These are phyloP conservation scores for Clistopyga incitator DNA, from an alignment of 2,888 invertebrate species.

Conservation along the genomic window DNA sequence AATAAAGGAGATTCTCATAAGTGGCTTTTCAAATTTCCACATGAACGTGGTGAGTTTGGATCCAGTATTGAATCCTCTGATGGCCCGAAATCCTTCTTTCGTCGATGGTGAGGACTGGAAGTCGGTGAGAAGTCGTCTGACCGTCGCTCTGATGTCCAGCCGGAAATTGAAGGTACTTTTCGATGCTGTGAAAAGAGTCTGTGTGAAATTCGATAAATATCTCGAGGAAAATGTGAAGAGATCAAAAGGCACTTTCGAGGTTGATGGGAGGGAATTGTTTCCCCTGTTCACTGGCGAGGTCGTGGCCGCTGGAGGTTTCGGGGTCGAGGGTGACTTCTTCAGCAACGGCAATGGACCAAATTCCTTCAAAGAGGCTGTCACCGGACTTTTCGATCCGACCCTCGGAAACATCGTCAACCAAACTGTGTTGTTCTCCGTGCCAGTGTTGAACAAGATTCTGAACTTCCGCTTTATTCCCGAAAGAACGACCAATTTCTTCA, in stretches of 20 bases:
- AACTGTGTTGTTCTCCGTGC: slow-evolving; percentile 63
- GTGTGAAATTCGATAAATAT: slow-evolving; percentile 70
- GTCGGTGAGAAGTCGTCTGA: slow-evolving; percentile 47
- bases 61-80: slow-evolving; percentile 70
- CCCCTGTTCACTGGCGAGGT: slow-evolving; percentile 74
- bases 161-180: slow-evolving; percentile 72
- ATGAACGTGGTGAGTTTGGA: slow-evolving; percentile 66
- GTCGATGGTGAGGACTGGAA: slow-evolving; percentile 74
- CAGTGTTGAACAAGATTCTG: slow-evolving; percentile 58
- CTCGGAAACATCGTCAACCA: slow-evolving; percentile 53
- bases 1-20: slow-evolving; percentile 73
- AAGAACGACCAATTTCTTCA: slow-evolving; percentile 72
- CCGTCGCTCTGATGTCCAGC: slow-evolving; percentile 52
- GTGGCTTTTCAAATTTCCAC: slow-evolving; percentile 75
- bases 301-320: slow-evolving; percentile 73
- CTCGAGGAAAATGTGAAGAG: slow-evolving; percentile 22
- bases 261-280: slow-evolving; percentile 73
- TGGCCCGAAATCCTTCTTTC: slow-evolving; percentile 76
- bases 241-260: slow-evolving; percentile 72
- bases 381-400: slow-evolving; percentile 64
- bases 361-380: slow-evolving; percentile 63
- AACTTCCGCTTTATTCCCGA: slow-evolving; percentile 64
- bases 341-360: slow-evolving; percentile 61
- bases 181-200: slow-evolving; percentile 68
- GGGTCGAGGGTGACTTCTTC: slow-evolving; percentile 75